These are phyloP conservation scores for Ceratina calcarata DNA, from an alignment of 1,140 invertebrate genomes.

Conservation along the genomic window DNA sequence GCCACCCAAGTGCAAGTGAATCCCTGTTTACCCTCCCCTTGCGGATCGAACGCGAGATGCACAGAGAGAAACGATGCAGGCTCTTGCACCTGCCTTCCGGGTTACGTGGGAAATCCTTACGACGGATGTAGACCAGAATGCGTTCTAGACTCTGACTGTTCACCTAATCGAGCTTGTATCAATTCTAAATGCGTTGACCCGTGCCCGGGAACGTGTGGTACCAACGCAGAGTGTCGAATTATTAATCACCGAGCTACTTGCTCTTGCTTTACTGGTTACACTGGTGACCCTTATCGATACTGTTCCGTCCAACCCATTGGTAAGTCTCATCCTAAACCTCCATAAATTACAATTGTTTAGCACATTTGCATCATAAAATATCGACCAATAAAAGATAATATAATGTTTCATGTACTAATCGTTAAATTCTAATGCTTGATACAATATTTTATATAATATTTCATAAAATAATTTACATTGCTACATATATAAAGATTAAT, in stretches of 20 bases:
- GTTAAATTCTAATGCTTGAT: too few relatives aligned
- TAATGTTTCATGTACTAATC: too few relatives aligned
- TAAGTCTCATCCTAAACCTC: background rate
- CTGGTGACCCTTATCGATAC: slow-evolving; percentile 81
- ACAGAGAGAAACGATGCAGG: slow-evolving; percentile 73
- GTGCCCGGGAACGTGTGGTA: slow-evolving; percentile 75
- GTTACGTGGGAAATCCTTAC: slow-evolving; percentile 84
- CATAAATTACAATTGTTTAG: too few relatives aligned
- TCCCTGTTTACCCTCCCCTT: slow-evolving; percentile 84
- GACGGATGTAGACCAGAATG: slow-evolving; percentile 82
- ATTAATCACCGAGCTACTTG: slow-evolving; percentile 80
- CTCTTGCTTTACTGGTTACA: slow-evolving; percentile 81
- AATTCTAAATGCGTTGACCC: slow-evolving; percentile 77
- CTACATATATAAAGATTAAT: too few relatives aligned
- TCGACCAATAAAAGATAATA: too few relatives aligned
- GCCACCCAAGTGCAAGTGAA: slow-evolving; percentile 21
- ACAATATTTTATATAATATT: too few relatives aligned
- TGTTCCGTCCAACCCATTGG: slow-evolving; percentile 23
- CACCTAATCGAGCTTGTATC: slow-evolving; percentile 71
- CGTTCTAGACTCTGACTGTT: slow-evolving; percentile 77
- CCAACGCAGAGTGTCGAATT: slow-evolving; percentile 74
- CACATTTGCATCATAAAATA: too few relatives aligned
- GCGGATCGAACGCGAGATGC: slow-evolving; percentile 80
- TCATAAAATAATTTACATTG: too few relatives aligned
- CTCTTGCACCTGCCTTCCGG: slow-evolving; percentile 79